These are phyloP conservation scores for Microtus agrestis DNA, from an alignment of 2,797 vertebrate genomes.

Conservation along the genomic window DNA sequence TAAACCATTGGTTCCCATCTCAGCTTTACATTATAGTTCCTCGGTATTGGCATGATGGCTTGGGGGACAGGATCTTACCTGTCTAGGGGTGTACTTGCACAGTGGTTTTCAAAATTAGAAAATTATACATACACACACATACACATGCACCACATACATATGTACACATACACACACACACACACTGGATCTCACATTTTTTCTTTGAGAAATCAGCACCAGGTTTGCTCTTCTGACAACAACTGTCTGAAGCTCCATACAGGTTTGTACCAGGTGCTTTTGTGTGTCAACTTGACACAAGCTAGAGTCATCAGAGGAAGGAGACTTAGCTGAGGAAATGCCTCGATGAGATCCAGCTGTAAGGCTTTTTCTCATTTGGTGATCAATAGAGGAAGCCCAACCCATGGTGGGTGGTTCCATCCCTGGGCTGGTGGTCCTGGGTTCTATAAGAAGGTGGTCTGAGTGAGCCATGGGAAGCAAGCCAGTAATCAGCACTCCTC, in stretches of 20 bases:
- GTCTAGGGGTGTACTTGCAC: background rate
- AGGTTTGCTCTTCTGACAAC: slow-evolving; percentile 9
- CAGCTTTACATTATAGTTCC: background rate
- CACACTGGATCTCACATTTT: background rate
- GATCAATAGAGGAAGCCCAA: no score
- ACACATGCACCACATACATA: background rate
- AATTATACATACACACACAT: background rate
- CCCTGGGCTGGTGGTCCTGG: no score
- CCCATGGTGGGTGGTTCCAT: no score
- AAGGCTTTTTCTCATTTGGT: no score
- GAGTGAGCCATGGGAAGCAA: no score
- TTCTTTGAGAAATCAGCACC: slow-evolving; percentile 47
- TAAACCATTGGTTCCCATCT: background rate
- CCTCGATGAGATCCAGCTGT: no score
- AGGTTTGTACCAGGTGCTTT: background rate
- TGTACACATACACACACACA: no score
- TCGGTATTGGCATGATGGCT: background rate
- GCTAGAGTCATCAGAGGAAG: no score
- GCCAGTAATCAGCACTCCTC: no score
- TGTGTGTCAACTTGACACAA: no score
- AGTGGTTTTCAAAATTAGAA: slow-evolving; percentile 52
- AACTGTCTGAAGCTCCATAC: background rate
- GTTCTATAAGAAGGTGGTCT: no score
- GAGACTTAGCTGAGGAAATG: no score
- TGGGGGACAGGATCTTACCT: background rate